Evolutionary conservation across 2,113 vertebrate genomes (phyloP), one percentile per base, ranked within the genome.

Genomic region (Rhipidura dahli): DNA sequence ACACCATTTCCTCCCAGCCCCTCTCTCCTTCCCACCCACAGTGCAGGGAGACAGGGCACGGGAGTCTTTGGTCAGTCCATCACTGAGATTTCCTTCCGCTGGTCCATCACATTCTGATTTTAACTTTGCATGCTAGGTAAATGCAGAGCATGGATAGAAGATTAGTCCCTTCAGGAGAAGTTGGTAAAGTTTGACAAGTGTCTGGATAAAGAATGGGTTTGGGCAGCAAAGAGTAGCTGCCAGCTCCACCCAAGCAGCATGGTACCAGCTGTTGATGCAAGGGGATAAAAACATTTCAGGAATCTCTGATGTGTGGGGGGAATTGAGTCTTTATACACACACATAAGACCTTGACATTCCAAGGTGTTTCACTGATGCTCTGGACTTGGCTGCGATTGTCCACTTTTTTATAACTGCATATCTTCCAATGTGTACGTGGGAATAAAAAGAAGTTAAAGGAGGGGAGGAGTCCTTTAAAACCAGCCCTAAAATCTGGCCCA

Each of bases 241-340:
- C 45, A 75, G 15, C 37, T 39, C 28, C 10, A 40, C 33, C 37
- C 59, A 24, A 60, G 18, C 2, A 53, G 44, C 4, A 0, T 47
- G 75, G 13, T 68, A 44, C 22, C 30, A 71, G 15, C 5, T 72
- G 15, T 16, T 72, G 59, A 40, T 92, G 22, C 19, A 90, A 27
- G 33, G 24, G 11, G 2, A 3, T 45, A 47, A 64, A 61, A 68
- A 56, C 10, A 72, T 45, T 84, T 84, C 35, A 13, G 31, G 42
- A 47, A 27, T 54, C 15, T 78, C 10, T 3, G 6, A 30, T 13
- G 7, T 4, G 0, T 35, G 16, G 16, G 9, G 11, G 21, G 3
- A 70, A 54, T 75, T 21, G 39, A 63, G 15, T 54, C 21, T 19
- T 92, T 63, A 21, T 30, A 37, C 3, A 39, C 1, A 0, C 1